Evolutionary conservation across 2,888 invertebrate genomes (phyloP), one percentile per base, ranked within the genome.

Genomic region (Agonum fuliginosum): DNA sequence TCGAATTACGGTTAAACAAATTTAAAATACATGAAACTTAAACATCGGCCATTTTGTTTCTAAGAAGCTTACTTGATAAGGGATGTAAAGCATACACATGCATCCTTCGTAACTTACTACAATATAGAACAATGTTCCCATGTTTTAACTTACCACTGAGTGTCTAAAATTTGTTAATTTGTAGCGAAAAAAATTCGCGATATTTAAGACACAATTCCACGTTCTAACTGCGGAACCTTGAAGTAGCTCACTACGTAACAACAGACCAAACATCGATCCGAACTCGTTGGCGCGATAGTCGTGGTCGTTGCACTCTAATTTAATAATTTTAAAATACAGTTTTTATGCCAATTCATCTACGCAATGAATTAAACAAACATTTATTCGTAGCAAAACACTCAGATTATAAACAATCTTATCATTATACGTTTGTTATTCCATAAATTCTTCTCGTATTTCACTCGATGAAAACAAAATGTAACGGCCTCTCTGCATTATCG

Each of bases 191-290:
- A 88, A 86, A 86, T 89, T 89, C 82, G 90, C 89, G 83, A 91
- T 89, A 87, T 89, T 89, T 83, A 89, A 87, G 84, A 91, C 86
- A 86, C 90, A 91, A 88, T 91, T 91, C 92, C 91, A 92, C 90
- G 92, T 92, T 87, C 90, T 89, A 83, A 89, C 88, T 84, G 91
- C 92, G 86, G 92, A 91, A 87, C 90, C 91, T 89, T 91, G 91
- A 89, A 92, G 88, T 87, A 91, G 88, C 87, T 89, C 89, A 89
- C 90, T 89, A 88, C 88, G 89, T 87, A 90, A 86, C 87, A 91
- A 88, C 88, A 90, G 89, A 87, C 90, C 90, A 88, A 91, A 91
- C 91, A 91, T 91, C 90, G 91, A 91, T 91, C 91, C 90, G 89
- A 90, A 88, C 89, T 84, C 83, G 85, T 84, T 83, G 84, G 86